Conservation (phyloP, 2,797 vertebrate genomes). For the Coregonus sp. region DNA sequence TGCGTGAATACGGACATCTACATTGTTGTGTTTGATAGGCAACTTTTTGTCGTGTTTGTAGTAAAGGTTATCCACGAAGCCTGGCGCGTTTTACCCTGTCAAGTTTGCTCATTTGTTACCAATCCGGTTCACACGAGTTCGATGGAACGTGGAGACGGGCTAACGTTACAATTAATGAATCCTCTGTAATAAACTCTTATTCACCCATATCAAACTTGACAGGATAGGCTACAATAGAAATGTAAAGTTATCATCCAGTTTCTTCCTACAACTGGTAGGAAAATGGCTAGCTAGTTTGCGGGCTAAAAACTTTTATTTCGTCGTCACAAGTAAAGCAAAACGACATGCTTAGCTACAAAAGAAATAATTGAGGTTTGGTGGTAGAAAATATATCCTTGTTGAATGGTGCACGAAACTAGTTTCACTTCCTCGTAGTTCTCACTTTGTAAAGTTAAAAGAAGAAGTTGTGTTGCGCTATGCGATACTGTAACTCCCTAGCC, state of each 20-base stretch:
- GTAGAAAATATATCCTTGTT: background rate
- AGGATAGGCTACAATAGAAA: background rate
- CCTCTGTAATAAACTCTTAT: background rate
- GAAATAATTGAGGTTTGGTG: background rate
- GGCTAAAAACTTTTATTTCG: constrained; percentile 21
- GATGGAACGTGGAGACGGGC: background rate
- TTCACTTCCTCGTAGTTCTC: background rate
- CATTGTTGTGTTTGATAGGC: background rate
- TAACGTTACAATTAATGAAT: background rate
- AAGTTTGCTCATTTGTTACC: background rate
- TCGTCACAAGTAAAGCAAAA: constrained; percentile 10
- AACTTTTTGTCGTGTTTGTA: background rate
- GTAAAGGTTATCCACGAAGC: background rate
- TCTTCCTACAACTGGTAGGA: background rate
- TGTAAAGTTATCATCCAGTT: background rate
- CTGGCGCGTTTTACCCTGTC: background rate
- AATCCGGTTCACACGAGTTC: background rate
- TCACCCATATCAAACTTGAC: background rate
- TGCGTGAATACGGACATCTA: background rate
- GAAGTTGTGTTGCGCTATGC: background rate
- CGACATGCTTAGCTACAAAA: background rate
- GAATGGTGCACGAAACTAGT: constrained; percentile 4
- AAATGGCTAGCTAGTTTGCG: constrained; percentile 16
- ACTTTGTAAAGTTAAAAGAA: constrained; percentile 14
- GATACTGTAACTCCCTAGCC: constrained; percentile 3